These are phyloP conservation scores for Lampris megalopsis DNA, from an alignment of 2,113 vertebrate species.

Conservation along the genomic window DNA sequence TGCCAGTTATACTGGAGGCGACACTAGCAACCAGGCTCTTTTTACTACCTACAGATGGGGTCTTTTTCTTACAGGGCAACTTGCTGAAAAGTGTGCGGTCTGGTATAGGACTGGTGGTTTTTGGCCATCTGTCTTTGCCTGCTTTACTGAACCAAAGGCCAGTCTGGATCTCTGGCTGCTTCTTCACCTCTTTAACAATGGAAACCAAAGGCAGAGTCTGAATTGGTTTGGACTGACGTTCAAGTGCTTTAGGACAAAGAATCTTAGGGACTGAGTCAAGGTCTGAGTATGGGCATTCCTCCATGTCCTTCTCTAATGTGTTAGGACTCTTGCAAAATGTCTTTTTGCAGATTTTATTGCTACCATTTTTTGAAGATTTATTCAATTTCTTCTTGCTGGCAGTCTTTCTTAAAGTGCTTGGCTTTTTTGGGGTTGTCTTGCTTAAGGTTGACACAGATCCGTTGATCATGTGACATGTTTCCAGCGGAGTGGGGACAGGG, in stretches of 20 bases:
- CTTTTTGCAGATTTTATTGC: constrained; percentile 65
- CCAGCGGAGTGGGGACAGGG: constrained; percentile 24
- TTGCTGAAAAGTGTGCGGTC: constrained; percentile 76
- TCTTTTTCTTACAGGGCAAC: constrained; percentile 76
- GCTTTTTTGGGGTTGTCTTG: constrained; percentile 50
- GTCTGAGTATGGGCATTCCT: constrained; percentile 81
- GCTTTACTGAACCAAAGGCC: constrained; percentile 84
- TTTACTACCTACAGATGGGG: constrained; percentile 48
- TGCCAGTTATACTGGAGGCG: constrained; percentile 2
- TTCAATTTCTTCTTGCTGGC: constrained; percentile 71
- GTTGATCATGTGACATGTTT: constrained; percentile 56
- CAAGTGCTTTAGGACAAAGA: constrained; percentile 80
- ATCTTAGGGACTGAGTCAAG: constrained; percentile 83
- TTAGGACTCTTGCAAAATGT: constrained; percentile 1
- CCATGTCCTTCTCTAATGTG: constrained; percentile 44
- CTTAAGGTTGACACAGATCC: constrained; percentile 50
- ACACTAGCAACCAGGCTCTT: constrained; percentile 34
- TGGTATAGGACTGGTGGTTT: constrained; percentile 69
- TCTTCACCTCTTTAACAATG: constrained; percentile 73
- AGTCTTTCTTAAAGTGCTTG: constrained; percentile 71
- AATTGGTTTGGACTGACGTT: constrained; percentile 61
- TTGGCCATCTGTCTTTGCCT: constrained; percentile 77
- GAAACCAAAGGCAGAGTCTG: constrained; percentile 33
- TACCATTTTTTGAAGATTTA: constrained; percentile 49
- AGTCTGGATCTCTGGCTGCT: constrained; percentile 72